Percentiles rank a stretch among this genome's conserved stretches.
Conservation (phyloP, 2,888 invertebrate species). For the Rhimphoctona megacephalus region DNA sequence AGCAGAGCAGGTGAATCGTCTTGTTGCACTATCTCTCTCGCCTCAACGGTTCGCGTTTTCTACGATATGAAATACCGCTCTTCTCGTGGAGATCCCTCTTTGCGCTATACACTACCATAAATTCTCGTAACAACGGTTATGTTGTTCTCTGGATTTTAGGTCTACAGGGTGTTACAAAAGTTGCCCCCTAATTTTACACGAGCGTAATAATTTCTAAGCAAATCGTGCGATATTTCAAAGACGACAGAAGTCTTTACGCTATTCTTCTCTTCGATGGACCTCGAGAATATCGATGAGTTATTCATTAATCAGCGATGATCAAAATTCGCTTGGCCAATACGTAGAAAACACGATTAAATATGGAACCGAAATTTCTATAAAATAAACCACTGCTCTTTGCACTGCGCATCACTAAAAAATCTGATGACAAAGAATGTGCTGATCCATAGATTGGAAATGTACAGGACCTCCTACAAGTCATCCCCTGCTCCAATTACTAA, state of each 20-base stretch:
- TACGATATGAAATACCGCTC: slow-evolving; percentile 67
- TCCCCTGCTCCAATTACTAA: neutral
- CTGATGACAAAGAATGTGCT: neutral
- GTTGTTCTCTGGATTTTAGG: slow-evolving; percentile 35
- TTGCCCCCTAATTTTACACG: neutral
- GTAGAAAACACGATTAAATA: no score
- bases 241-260: neutral
- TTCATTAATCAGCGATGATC: no score
- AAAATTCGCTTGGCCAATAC: no score
- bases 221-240: neutral
- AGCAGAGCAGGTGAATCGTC: slow-evolving; percentile 45
- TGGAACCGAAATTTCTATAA: no score
- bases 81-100: slow-evolving; percentile 28
- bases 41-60: slow-evolving; percentile 55
- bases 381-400: no score
- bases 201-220: neutral
- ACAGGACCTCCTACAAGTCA: neutral
- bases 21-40: slow-evolving; percentile 27
- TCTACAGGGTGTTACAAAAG: neutral
- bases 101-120: slow-evolving; percentile 34
- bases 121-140: slow-evolving; percentile 64
- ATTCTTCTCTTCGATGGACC: neutral
- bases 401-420: neutral
- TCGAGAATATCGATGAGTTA: no score
- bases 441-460: neutral